These are phyloP conservation scores for Bugula neritina DNA, from an alignment of 2,888 invertebrate species.

Conservation along the genomic window DNA sequence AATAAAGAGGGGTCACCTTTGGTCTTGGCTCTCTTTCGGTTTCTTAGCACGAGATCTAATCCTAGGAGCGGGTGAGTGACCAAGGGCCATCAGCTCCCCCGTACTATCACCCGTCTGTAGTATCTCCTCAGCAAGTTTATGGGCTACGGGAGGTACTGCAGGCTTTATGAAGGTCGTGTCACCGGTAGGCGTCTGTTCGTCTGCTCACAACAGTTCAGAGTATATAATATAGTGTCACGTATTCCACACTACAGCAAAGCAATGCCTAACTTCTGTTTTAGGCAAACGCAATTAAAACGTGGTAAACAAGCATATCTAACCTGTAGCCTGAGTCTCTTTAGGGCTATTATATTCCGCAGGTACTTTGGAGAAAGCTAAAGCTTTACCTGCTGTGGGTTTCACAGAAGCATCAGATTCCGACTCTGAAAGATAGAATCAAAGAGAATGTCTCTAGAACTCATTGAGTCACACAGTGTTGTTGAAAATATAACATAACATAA, in stretches of 20 bases:
- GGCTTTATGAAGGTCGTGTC: conserved; percentile 17
- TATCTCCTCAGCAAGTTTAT: conserved; percentile 20
- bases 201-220: too few species aligned
- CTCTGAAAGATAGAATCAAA: too few species aligned
- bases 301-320: too few species aligned
- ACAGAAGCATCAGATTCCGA: not conserved
- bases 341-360: not conserved
- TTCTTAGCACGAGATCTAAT: not conserved
- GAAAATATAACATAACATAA: too few species aligned
- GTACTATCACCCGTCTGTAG: conserved; percentile 29
- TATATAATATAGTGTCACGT: too few species aligned
- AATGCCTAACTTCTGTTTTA: too few species aligned
- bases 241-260: too few species aligned
- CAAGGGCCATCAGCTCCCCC: conserved; percentile 31
- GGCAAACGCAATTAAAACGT: too few species aligned
- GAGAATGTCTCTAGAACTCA: too few species aligned
- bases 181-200: too few species aligned
- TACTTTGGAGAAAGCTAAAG: conserved; percentile 2
- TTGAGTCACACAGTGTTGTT: too few species aligned
- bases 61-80: conserved; percentile 23
- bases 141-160: not conserved
- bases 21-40: not conserved
- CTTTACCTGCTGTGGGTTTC: conserved; percentile 2
- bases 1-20: too few species aligned
- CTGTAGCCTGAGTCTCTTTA: not conserved